Percentiles rank a stretch among this genome's conserved stretches.
Conservation (phyloP, 2,888 invertebrate genomes). For the Dryobotodes eremita region DNA sequence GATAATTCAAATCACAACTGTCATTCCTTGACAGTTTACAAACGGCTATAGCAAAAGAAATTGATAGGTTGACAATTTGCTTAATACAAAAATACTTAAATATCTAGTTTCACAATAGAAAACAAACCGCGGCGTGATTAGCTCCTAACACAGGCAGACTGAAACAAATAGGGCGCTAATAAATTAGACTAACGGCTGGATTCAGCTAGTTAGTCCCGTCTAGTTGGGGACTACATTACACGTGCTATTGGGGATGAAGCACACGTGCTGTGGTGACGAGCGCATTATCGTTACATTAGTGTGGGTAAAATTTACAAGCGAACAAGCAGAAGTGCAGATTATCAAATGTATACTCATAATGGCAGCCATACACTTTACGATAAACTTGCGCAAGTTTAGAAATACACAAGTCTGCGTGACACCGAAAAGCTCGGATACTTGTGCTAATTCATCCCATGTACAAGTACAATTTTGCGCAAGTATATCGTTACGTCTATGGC, state of each 20-base stretch:
- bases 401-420: too few species aligned
- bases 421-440: too few species aligned
- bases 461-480: too few species aligned
- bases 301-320: background rate
- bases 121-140: constrained; percentile 39
- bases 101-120: constrained; percentile 7
- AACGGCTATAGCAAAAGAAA: too few species aligned
- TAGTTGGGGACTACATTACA: constrained; percentile 26
- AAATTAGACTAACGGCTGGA: constrained; percentile 46
- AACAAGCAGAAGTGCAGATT: background rate
- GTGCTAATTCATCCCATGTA: too few species aligned
- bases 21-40: too few species aligned
- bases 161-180: constrained; percentile 51
- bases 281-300: constrained; percentile 25
- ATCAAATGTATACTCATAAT: background rate
- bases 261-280: constrained; percentile 29
- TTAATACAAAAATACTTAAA: background rate
- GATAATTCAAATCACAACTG: too few species aligned
- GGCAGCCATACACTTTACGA: too few species aligned
- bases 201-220: background rate
- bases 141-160: constrained; percentile 10
- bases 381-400: too few species aligned
- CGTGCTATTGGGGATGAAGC: constrained; percentile 5
- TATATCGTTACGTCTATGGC: too few species aligned
- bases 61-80: too few species aligned